A percentile compares a stretch with the other conserved stretches of the same genome.
Conservation (phyloP, 1,140 invertebrate species). For the Anoplolepis gracilipes region DNA sequence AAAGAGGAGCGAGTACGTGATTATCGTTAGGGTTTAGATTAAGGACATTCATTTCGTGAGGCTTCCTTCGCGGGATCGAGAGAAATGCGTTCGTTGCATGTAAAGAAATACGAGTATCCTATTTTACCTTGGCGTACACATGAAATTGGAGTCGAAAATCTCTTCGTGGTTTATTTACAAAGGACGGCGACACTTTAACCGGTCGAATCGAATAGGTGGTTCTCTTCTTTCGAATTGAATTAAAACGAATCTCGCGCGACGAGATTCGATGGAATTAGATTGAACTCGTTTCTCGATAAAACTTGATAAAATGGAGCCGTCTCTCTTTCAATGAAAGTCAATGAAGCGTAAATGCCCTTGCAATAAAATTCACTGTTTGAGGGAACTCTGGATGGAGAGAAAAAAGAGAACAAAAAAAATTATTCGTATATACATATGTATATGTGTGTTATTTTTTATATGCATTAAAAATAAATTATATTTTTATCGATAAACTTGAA, state of each 20-base stretch:
- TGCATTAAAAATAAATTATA: conserved; percentile 37
- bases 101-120: background rate
- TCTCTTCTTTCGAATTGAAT: conserved; percentile 16
- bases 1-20: conserved; percentile 7
- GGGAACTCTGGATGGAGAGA: background rate
- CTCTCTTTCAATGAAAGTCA: conserved; percentile 10
- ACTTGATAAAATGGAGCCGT: conserved; percentile 6
- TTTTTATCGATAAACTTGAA: background rate
- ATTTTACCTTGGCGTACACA: background rate
- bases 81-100: conserved; percentile 11
- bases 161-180: conserved; percentile 22
- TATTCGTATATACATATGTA: conserved; percentile 7
- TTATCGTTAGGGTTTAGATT: conserved; percentile 43
- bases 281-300: conserved; percentile 6
- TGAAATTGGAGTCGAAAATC: conserved; percentile 23
- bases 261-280: conserved; percentile 27
- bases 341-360: conserved; percentile 13
- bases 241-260: background rate
- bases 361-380: conserved; percentile 9
- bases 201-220: conserved; percentile 23
- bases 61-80: conserved; percentile 28
- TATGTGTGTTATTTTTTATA: conserved; percentile 21
- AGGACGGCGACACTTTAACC: conserved; percentile 17
- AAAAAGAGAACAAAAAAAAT: background rate
- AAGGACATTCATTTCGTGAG: conserved; percentile 18